Conservation (phyloP, 2,888 invertebrate genomes). For the Pasiphila rectangulata region DNA sequence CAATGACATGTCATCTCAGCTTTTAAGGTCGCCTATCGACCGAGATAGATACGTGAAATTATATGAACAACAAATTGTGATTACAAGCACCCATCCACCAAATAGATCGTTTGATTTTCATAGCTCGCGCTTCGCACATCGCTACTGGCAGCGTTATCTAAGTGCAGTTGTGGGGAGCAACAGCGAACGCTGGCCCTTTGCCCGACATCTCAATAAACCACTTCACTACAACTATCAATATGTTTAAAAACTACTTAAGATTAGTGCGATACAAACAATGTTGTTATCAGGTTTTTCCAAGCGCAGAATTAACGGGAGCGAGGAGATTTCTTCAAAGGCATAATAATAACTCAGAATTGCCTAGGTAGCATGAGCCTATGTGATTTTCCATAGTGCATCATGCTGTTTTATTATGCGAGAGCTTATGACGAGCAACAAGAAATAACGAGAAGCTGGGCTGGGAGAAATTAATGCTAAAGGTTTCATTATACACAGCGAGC, state of each 20-base stretch:
- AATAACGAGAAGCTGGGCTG: no score
- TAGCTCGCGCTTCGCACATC: neutral
- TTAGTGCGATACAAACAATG: no score
- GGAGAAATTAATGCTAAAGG: neutral
- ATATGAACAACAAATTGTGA: no score
- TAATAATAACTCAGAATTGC: neutral
- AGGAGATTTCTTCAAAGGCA: neutral
- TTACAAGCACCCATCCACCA: no score
- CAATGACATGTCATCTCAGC: no score
- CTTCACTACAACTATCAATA: neutral
- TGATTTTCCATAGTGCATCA: neutral
- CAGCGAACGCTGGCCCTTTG: constrained; percentile 13
- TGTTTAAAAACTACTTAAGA: neutral
- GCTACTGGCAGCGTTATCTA: constrained; percentile 8
- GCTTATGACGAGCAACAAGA: constrained; percentile 6
- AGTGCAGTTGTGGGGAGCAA: constrained; percentile 12
- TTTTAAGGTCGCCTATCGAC: no score
- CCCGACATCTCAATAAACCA: constrained; percentile 11
- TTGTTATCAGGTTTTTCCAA: neutral
- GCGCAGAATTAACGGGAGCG: neutral
- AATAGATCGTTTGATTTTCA: no score
- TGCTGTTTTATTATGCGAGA: constrained; percentile 4
- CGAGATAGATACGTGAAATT: no score
- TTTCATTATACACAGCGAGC: neutral
- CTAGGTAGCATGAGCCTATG: no score